Evolutionary conservation across 2,113 vertebrate species (phyloP), one percentile per base, ranked within the genome.

Genomic region (Accipiter cooperii): DNA sequence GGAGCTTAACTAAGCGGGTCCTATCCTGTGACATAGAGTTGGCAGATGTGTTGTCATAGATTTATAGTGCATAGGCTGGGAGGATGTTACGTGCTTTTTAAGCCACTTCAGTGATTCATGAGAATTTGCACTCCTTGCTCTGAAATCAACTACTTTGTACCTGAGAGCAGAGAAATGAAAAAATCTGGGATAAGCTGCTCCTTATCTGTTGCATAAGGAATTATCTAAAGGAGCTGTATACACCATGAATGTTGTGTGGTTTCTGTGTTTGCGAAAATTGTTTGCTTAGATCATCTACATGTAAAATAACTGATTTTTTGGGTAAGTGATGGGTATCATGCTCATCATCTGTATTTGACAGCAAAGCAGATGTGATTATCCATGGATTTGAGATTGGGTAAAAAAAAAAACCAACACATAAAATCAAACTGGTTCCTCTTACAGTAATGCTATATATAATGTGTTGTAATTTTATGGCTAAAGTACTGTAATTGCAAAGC

Each of bases 41-140:
- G 44, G 36, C 74, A 74, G 47, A 40, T 63, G 26, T 42, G 24
- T 91, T 69, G 15, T 65, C 65, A 34, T 5, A 22, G 25, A 49
- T 34, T 14, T 0, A 31, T 4, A 21, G 25, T 34, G 26, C 2
- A 0, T 65, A 71, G 31, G 6, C 25, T 71, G 6, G 8, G 54
- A 85, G n/a, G 33, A 64, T 79, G n/a, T 69, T 76, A 52, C 6
- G 17, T 4, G 5, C 10, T 57, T 22, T 64, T 82, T 89, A 91
- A 57, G 63, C 36, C 36, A 69, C 21, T 71, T 73, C 24, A 65
- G 36, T 69, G 36, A 61, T 69, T 19, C 0, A 0, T 69, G 28
- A 3, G 4, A 57, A 49, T 73, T 80, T 73, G 40, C 0, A 1
- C 29, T 77, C 3, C 13, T 54, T 63, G 31, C 36, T 76, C 36